Percentiles rank a stretch among this genome's conserved stretches.
These are phyloP conservation scores for Drosophila cognata DNA, from an alignment of 2,888 invertebrate species.

Conservation along the genomic window DNA sequence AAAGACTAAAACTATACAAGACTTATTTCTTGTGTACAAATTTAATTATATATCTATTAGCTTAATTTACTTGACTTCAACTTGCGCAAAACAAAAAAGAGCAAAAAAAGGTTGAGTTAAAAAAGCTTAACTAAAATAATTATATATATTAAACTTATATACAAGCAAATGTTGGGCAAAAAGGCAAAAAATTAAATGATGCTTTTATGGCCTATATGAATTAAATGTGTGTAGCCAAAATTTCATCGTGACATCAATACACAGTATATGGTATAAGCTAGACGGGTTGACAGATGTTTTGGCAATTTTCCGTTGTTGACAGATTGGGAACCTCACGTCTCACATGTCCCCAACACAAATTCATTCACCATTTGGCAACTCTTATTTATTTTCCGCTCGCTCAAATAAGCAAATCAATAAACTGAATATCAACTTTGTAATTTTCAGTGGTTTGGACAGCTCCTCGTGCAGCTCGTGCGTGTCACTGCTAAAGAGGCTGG, in stretches of 20 bases:
- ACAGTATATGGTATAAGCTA: neutral
- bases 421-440: neutral
- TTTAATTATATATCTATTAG: neutral
- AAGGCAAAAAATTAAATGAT: neutral
- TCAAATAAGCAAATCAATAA: too few relatives aligned
- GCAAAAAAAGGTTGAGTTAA: neutral
- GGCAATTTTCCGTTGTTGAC: conserved; percentile 2
- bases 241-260: neutral
- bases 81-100: neutral
- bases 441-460: conserved; percentile 93
- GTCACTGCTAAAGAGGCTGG: conserved; percentile 91
- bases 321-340: neutral
- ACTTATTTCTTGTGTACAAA: neutral
- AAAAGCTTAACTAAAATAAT: neutral
- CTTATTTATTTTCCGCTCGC: neutral
- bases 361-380: neutral
- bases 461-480: conserved; percentile 94
- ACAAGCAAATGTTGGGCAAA: neutral
- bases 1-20: neutral
- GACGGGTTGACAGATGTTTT: neutral
- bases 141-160: neutral
- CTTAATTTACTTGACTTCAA: neutral
- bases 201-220: neutral
- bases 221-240: neutral
- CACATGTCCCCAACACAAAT: neutral